Conservation (phyloP, 2,113 vertebrate genomes). For the Phrynocephalus versicolor region DNA sequence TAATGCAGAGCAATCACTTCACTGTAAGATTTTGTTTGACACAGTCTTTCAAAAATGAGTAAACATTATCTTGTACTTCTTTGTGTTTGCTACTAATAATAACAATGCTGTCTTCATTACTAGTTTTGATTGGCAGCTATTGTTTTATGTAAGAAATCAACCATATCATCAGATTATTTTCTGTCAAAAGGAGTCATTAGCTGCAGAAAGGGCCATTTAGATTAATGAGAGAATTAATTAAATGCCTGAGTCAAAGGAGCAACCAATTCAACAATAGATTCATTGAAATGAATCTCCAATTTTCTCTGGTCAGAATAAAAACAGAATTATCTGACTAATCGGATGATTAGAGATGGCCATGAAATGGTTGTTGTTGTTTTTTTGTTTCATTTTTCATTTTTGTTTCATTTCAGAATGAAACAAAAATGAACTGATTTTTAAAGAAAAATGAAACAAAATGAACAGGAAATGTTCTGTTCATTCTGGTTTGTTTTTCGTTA, state of each 20-base stretch:
- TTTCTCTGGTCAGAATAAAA: not conserved
- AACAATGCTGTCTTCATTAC: not conserved
- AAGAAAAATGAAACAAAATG: no score
- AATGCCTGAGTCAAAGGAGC: constrained; percentile 10
- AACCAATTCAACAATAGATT: constrained; percentile 5
- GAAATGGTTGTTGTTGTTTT: no score
- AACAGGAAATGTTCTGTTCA: no score
- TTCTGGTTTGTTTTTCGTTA: no score
- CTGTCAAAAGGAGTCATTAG: constrained; percentile 10
- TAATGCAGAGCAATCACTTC: not conserved
- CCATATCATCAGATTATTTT: constrained; percentile 22
- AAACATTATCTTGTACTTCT: not conserved
- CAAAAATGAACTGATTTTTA: no score
- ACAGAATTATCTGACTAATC: not conserved
- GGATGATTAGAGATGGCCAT: no score
- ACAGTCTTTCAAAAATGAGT: not conserved
- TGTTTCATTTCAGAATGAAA: no score
- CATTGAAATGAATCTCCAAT: constrained; percentile 12
- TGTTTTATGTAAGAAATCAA: constrained; percentile 13
- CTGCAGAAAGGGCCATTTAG: constrained; percentile 8
- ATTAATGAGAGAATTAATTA: constrained; percentile 24
- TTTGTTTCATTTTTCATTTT: no score
- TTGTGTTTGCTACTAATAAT: not conserved
- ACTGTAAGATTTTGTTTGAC: not conserved
- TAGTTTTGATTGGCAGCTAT: constrained; percentile 8